Evolutionary conservation across 1,140 invertebrate species (phyloP), one percentile per base, ranked within the genome.

Genomic region (Drosophila navojoa): DNA sequence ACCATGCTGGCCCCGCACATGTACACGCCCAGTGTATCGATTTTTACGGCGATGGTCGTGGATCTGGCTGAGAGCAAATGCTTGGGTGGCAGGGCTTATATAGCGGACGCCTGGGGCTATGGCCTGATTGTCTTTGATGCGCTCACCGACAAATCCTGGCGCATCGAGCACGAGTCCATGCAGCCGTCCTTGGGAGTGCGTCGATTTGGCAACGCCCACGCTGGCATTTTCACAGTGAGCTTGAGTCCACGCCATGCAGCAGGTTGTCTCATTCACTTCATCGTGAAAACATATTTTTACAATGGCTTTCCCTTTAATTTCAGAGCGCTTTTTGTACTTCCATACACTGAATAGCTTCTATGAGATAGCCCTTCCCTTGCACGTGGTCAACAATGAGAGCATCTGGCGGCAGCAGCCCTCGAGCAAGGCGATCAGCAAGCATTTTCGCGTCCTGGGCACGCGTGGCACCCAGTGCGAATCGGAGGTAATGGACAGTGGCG

Each of bases 31-130:
- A 86, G 92, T 0, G 85, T 93, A 2, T 94, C 94, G 0, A 91
- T 95, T 1, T 93, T 94, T 16, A 91, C 93, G 0, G 93, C 93
- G 13, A 80, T 92, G 61, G 82, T 93, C 0, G 93, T 96, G 0
- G 96, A 96, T 74, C 90, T 96, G 0, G 90, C 94, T 42, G 91
- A 93, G 15, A 77, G 81, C 0, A 92, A 93, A n/a, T 96, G 96
- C 75, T 45, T 78, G 0, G 93, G 96, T 29, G 94, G 95, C 0
- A 95, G 93, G 61, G 95, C 96, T 4, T 97, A 97, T 77, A 93
- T 96, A 4, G 95, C 96, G 0, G 96, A 97, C 79, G 95, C 96
- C 4, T 94, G 94, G n/a, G 94, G 93, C 3, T 96, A 94, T 85
- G 94, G 93, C 0, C 66, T 97, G 0, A 90, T 96, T 1, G 96